A percentile compares a stretch with the other conserved stretches of the same genome.
Conservation (phyloP, 2,113 vertebrate species). For the Gracilinanus agilis region DNA sequence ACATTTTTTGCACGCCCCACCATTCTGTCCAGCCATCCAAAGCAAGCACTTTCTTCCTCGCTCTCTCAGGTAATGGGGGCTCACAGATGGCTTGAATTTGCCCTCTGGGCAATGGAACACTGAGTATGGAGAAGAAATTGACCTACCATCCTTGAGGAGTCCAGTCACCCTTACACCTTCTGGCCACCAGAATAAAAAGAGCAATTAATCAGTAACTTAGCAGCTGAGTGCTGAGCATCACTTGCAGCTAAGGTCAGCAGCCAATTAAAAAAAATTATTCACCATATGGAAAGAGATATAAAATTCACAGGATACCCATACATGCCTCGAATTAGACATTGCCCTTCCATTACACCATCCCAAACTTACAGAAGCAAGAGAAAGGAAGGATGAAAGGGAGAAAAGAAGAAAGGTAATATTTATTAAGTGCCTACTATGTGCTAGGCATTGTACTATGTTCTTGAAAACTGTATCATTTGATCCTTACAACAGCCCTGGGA, state of each 20-base stretch:
- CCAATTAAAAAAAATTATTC: background rate
- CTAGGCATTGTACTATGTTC: background rate
- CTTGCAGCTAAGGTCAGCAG: background rate
- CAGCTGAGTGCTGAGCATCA: background rate
- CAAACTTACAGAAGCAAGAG: background rate
- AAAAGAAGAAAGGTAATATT: background rate
- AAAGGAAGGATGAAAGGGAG: background rate
- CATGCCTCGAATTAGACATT: background rate
- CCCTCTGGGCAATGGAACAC: too few species aligned
- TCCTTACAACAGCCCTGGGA: background rate
- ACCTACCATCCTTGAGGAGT: background rate
- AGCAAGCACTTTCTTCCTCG: too few species aligned
- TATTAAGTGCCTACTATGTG: background rate
- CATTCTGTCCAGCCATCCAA: too few species aligned
- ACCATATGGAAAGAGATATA: background rate
- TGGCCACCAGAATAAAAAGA: background rate
- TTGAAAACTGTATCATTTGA: background rate
- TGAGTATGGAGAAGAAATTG: background rate
- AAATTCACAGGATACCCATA: background rate
- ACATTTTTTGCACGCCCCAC: too few species aligned
- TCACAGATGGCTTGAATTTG: too few species aligned
- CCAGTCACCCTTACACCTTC: background rate
- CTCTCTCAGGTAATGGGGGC: too few species aligned
- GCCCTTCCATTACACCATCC: background rate
- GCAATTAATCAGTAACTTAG: background rate